A percentile compares a stretch with the other conserved stretches of the same genome.
Conservation (phyloP, 2,113 vertebrate genomes). For the Carettochelys insculpta region DNA sequence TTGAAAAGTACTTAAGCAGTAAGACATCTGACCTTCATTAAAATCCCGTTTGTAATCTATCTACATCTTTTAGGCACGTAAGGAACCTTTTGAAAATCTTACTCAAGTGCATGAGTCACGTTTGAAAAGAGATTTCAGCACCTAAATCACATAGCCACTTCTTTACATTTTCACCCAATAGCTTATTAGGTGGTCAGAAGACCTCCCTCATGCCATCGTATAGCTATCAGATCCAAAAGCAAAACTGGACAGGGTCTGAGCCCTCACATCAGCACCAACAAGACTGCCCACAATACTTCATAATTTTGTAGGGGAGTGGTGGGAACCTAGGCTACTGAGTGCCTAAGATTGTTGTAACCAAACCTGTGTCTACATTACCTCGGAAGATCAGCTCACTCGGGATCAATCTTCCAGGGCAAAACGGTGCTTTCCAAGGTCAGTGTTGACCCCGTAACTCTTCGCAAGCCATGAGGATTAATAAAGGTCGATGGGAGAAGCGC, state of each 20-base stretch:
- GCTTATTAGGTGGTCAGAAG: not conserved
- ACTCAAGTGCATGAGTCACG: not conserved
- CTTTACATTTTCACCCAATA: not conserved
- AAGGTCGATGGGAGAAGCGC: no score
- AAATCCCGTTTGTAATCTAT: not conserved
- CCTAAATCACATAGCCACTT: not conserved
- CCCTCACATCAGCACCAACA: not conserved
- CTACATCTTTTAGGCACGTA: not conserved
- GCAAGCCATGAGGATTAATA: no score
- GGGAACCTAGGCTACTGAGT: no score
- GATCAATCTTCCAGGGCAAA: no score
- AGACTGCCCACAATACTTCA: not conserved
- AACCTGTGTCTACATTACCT: no score
- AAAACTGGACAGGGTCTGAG: not conserved
- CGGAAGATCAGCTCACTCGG: no score
- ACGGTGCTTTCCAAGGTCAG: no score
- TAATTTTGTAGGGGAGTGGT: no score
- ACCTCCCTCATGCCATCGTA: not conserved
- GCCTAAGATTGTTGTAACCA: no score
- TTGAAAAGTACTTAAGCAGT: not conserved
- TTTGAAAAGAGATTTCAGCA: not conserved
- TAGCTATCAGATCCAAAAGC: not conserved
- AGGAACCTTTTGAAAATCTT: not conserved
- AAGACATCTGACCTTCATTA: not conserved
- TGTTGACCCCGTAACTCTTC: no score